phyloP scores from a whole-genome alignment of 2,888 invertebrate species.

The Blera fallax region DNA sequence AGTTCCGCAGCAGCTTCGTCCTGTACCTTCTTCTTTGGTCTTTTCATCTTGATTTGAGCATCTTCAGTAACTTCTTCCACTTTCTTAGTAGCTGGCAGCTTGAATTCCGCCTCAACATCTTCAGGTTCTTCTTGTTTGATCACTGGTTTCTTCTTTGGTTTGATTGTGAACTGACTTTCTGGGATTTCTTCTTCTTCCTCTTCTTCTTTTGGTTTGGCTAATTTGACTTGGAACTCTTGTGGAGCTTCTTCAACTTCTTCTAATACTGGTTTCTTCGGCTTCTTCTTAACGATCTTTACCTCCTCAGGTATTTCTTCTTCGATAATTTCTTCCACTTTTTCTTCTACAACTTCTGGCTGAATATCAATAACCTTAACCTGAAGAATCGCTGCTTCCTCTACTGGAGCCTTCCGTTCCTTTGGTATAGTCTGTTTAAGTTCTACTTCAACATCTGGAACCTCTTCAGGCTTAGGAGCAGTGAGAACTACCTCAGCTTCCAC shows the following conservation, averaged over 20 bases:
- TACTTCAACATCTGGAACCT: conserved; percentile 43
- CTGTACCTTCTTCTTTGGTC: conserved; percentile 75
- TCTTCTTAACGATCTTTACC: conserved; percentile 61
- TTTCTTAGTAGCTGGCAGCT: conserved; percentile 75
- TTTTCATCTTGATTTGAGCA: conserved; percentile 77
- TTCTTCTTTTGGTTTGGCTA: conserved; percentile 40
- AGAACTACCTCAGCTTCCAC: conserved; percentile 53
- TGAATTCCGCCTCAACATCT: conserved; percentile 77
- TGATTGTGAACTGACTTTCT: conserved; percentile 67
- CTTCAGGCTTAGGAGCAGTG: conserved; percentile 49
- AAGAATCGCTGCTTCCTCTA: conserved; percentile 74
- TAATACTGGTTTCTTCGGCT: conserved; percentile 51
- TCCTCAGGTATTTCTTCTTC: conserved; percentile 58
- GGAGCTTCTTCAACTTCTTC: conserved; percentile 69
- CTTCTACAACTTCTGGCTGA: conserved; percentile 74
- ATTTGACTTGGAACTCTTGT: conserved; percentile 61
- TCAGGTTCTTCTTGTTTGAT: conserved; percentile 72
- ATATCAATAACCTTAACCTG: conserved; percentile 77
- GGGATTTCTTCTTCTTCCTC: conserved; percentile 54
- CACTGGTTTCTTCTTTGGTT: conserved; percentile 70
- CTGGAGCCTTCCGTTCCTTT: conserved; percentile 30
- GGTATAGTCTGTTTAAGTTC: conserved; percentile 48
- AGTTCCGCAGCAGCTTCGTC: conserved; percentile 78
- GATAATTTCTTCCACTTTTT: conserved; percentile 74
- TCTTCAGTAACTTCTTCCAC: conserved; percentile 77